Evolutionary conservation across 2,888 invertebrate species (phyloP).

Genomic region (Adelphocoris suturalis): DNA sequence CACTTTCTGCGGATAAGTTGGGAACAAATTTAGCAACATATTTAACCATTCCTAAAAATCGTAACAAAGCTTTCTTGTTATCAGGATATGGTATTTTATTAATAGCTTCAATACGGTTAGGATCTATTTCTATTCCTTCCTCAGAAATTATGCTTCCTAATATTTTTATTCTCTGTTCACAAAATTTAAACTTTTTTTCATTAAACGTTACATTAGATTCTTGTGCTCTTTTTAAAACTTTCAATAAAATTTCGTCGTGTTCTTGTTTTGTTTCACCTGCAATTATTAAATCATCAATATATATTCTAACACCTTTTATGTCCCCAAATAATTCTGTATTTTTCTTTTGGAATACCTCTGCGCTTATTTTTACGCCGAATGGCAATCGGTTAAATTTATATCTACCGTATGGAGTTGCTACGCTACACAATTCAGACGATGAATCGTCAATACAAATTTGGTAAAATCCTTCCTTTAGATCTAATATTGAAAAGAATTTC

Average conservation of each 20-base stretch:
- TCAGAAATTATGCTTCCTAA: conserved; percentile 17
- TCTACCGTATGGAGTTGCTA: conserved; percentile 71
- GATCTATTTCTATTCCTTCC: conserved; percentile 35
- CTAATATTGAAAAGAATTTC: conserved; percentile 69
- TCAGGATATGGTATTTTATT: not conserved
- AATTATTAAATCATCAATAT: conserved; percentile 57
- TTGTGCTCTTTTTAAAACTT: conserved; percentile 18
- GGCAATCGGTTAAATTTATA: conserved; percentile 70
- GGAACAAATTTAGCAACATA: conserved; percentile 46
- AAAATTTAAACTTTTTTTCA: conserved; percentile 22
- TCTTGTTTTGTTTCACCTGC: conserved; percentile 50
- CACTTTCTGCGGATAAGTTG: not conserved
- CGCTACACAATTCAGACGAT: conserved; percentile 68
- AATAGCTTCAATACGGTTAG: not conserved
- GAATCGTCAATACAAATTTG: conserved; percentile 61
- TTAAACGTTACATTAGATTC: conserved; percentile 24
- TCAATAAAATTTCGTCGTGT: conserved; percentile 65
- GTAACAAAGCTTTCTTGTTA: not conserved
- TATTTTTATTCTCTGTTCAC: conserved; percentile 29
- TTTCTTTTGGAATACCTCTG: conserved; percentile 71
- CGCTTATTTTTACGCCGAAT: conserved; percentile 70
- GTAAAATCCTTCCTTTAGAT: conserved; percentile 42
- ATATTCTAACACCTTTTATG: conserved; percentile 43
- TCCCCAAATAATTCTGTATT: conserved; percentile 37
- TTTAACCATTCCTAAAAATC: conserved; percentile 27